Evolutionary conservation across 2,113 vertebrate genomes (phyloP).

Genomic region (Cygnus atratus): DNA sequence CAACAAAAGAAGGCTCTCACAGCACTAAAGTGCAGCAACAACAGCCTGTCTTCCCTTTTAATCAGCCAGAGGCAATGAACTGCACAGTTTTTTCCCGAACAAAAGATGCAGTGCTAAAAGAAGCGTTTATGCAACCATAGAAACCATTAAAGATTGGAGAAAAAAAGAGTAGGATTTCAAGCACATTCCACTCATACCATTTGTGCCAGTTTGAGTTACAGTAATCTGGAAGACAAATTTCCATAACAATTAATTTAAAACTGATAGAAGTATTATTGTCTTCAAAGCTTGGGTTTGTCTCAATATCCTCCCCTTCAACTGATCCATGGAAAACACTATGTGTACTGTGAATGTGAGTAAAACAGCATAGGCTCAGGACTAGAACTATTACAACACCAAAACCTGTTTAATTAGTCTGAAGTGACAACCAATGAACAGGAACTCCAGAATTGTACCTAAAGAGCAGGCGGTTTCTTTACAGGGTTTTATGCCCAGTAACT

Average conservation of each 20-base stretch:
- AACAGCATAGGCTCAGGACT: neutral
- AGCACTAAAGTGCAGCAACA: neutral
- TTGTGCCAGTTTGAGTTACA: neutral
- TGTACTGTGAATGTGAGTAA: neutral
- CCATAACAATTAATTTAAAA: neutral
- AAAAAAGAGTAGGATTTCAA: neutral
- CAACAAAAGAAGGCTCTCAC: neutral
- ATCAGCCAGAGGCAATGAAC: neutral
- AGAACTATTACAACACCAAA: neutral
- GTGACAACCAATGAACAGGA: neutral
- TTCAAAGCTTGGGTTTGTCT: neutral
- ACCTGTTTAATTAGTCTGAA: neutral
- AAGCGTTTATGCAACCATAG: neutral
- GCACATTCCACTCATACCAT: neutral
- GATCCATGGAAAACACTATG: neutral
- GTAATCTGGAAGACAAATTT: neutral
- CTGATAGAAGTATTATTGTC: neutral
- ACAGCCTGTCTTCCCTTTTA: neutral
- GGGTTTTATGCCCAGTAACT: neutral
- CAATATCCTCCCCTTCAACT: neutral
- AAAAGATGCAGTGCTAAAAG: neutral
- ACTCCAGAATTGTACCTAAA: neutral
- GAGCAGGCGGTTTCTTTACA: neutral
- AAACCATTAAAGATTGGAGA: neutral
- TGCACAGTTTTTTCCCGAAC: neutral